These are phyloP conservation scores for Trididemnum nubilum DNA, from an alignment of 23 tunicate genomes.

Conservation along the genomic window DNA sequence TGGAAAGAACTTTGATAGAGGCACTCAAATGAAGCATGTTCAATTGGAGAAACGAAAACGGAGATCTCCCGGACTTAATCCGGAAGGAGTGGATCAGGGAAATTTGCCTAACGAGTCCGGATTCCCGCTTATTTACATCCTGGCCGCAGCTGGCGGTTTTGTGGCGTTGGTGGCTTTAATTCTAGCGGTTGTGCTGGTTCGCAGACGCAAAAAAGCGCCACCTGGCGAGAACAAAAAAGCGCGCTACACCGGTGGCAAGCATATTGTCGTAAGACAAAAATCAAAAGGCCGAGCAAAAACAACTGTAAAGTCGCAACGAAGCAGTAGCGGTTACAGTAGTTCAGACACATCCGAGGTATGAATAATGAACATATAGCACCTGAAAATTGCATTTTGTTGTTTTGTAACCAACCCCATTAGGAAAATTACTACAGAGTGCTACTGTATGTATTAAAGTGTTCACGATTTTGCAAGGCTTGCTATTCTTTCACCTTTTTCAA, in stretches of 20 bases:
- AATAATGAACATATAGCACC: too few relatives aligned
- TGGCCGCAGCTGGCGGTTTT: slow-evolving; percentile 23
- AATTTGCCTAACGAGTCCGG: not conserved
- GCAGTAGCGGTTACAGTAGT: slow-evolving; percentile 81
- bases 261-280: slow-evolving; percentile 44
- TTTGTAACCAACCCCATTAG: too few relatives aligned
- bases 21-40: slow-evolving; percentile 83
- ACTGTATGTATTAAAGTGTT: too few relatives aligned
- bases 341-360: slow-evolving; percentile 83
- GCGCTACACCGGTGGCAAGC: slow-evolving; percentile 64
- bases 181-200: slow-evolving; percentile 42
- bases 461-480: too few relatives aligned
- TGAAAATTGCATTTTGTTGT: not conserved
- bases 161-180: slow-evolving; percentile 42
- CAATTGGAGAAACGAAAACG: slow-evolving; percentile 5
- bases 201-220: slow-evolving; percentile 19
- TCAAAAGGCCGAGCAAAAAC: slow-evolving; percentile 34
- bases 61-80: not conserved
- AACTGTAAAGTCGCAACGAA: slow-evolving; percentile 12
- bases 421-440: too few relatives aligned
- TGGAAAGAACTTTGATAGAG: slow-evolving; percentile 58
- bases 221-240: slow-evolving; percentile 32
- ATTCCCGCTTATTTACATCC: slow-evolving; percentile 42
- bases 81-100: not conserved
- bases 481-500: too few relatives aligned